Conservation (phyloP, 2,113 vertebrate species). For the Cinclus mexicanus region DNA sequence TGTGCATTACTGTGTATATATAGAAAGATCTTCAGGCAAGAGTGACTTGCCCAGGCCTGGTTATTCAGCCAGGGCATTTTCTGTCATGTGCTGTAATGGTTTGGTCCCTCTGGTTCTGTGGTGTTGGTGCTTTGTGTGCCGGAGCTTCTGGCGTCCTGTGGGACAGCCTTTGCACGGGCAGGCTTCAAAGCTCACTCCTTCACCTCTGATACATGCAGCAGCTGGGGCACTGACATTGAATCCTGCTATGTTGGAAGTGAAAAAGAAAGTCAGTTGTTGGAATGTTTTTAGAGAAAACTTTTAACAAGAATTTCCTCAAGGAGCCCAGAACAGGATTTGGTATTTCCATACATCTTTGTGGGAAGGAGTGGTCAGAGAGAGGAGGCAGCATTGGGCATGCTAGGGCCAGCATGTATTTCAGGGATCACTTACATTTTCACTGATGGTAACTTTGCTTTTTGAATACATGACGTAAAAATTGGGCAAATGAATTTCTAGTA, state of each 20-base stretch:
- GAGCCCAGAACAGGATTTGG: background rate
- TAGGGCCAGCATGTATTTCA: background rate
- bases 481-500: background rate
- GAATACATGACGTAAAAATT: background rate
- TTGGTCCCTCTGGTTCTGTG: background rate
- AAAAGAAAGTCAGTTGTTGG: background rate
- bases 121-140: background rate
- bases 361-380: background rate
- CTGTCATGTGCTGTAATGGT: background rate
- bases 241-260: background rate
- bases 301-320: constrained; percentile 60
- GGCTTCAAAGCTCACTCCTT: constrained; percentile 45
- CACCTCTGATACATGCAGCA: constrained; percentile 37
- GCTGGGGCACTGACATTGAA: constrained; percentile 58
- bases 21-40: background rate
- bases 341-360: constrained; percentile 21
- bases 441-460: background rate
- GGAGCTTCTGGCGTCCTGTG: background rate
- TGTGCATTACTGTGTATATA: rapidly evolving
- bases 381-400: background rate
- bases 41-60: background rate
- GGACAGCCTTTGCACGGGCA: background rate
- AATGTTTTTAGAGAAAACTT: constrained; percentile 61
- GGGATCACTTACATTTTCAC: background rate
- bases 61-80: background rate